A percentile compares a stretch with the other conserved stretches of the same genome.
These are phyloP conservation scores for Vulpes vulpes DNA, from an alignment of 2,113 vertebrate species.

Conservation along the genomic window DNA sequence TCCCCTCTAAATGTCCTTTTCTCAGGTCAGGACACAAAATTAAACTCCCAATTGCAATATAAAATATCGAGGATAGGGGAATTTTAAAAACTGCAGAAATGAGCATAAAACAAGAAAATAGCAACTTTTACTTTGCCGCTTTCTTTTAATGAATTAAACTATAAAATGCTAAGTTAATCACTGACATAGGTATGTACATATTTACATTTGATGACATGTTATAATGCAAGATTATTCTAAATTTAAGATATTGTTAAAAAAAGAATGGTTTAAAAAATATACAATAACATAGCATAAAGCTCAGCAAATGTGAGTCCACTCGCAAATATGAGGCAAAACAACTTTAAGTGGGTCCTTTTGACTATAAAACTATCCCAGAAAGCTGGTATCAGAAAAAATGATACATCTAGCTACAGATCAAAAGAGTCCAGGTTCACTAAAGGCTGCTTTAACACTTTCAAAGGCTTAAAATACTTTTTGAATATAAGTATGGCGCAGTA, in stretches of 20 bases:
- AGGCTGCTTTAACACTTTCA: not conserved
- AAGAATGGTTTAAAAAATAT: conserved; percentile 2
- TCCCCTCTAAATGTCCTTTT: conserved; percentile 4
- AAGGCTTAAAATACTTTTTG: not conserved
- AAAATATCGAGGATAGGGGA: not conserved
- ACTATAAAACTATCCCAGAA: conserved; percentile 16
- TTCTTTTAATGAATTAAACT: conserved; percentile 26
- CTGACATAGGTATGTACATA: not conserved
- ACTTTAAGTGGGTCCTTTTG: not conserved
- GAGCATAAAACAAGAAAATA: not conserved
- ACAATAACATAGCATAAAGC: not conserved
- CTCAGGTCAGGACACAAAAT: conserved; percentile 37
- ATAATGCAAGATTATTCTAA: not conserved
- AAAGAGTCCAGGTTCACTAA: not conserved
- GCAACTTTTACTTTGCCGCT: conserved; percentile 27
- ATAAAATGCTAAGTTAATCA: conserved; percentile 23
- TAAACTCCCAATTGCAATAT: not conserved
- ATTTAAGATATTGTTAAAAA: not conserved
- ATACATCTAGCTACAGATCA: not conserved
- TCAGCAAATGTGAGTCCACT: not conserved
- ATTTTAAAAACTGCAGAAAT: not conserved
- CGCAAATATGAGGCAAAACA: not conserved
- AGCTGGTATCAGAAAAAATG: conserved; percentile 2
- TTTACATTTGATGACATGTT: not conserved
- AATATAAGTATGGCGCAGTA: not conserved